Conservation (phyloP, 2,888 invertebrate genomes). For the Noctuana brunneofusca region DNA sequence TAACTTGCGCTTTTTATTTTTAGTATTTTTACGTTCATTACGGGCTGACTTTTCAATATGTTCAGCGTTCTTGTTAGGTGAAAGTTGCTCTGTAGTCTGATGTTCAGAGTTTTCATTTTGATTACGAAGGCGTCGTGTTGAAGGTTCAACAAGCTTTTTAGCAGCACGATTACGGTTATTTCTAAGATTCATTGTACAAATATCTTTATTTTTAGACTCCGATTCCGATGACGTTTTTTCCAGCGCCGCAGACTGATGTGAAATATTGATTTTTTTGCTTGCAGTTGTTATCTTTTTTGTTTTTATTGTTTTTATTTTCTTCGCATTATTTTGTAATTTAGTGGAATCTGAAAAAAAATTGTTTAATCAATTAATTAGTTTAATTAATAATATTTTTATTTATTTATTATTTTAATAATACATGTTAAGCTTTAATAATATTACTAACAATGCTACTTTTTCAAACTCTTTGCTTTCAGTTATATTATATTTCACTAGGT, state of each 20-base stretch:
- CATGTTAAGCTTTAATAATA: no score
- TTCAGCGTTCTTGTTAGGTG: background rate
- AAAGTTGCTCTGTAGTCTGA: no score
- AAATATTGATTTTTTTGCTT: background rate
- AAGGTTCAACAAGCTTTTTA: constrained; percentile 1
- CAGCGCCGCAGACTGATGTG: background rate
- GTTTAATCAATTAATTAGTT: no score
- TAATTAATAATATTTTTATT: no score
- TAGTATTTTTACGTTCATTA: background rate
- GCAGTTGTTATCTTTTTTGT: background rate
- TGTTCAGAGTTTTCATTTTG: background rate
- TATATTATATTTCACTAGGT: no score
- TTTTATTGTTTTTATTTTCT: background rate
- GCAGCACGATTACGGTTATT: background rate
- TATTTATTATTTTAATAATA: no score
- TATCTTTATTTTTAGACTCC: no score
- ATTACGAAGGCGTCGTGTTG: constrained; percentile 1
- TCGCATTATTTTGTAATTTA: background rate
- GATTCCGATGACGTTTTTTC: background rate
- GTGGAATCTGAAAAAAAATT: background rate
- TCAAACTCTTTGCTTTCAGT: no score
- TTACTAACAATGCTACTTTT: no score
- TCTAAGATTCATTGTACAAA: background rate
- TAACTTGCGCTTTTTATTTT: background rate
- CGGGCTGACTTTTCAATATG: background rate